Evolutionary conservation across 1,140 invertebrate species (phyloP).

Genomic region (Bicyclus anynana): DNA sequence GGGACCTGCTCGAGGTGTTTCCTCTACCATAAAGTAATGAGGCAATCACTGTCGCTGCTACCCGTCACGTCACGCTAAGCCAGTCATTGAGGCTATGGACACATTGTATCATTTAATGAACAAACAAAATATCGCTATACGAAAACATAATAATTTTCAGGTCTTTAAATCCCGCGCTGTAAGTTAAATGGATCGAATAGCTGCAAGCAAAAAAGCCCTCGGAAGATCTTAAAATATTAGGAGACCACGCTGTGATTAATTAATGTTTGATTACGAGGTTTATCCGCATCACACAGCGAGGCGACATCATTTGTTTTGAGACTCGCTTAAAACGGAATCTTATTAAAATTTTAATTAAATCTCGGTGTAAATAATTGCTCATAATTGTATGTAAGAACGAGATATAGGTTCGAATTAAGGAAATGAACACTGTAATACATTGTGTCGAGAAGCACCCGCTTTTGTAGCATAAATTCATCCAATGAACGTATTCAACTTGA

Average conservation of each 20-base stretch:
- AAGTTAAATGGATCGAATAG: too few relatives aligned
- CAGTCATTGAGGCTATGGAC: too few relatives aligned
- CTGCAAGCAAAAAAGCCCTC: too few relatives aligned
- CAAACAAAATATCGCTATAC: too few relatives aligned
- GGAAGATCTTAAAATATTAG: not conserved
- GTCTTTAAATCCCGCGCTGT: too few relatives aligned
- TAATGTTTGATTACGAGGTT: constrained; percentile 7
- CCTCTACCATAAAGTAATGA: too few relatives aligned
- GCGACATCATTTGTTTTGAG: constrained; percentile 35
- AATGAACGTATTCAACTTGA: not conserved
- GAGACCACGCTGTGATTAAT: constrained; percentile 1
- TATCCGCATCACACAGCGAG: constrained; percentile 29
- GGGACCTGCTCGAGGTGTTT: too few relatives aligned
- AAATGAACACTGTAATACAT: constrained; percentile 3
- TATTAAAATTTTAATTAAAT: constrained; percentile 51
- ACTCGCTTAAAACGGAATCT: constrained; percentile 32
- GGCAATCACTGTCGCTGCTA: too few relatives aligned
- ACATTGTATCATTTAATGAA: too few relatives aligned
- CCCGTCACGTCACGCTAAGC: too few relatives aligned
- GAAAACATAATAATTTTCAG: too few relatives aligned
- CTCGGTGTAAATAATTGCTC: constrained; percentile 28
- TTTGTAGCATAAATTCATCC: not conserved
- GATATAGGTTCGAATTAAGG: not conserved
- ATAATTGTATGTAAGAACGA: constrained; percentile 17
- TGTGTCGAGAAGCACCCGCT: not conserved